Evolutionary conservation across 2,113 vertebrate genomes (phyloP).

Genomic region (Protobothrops mucrosquamatus): DNA sequence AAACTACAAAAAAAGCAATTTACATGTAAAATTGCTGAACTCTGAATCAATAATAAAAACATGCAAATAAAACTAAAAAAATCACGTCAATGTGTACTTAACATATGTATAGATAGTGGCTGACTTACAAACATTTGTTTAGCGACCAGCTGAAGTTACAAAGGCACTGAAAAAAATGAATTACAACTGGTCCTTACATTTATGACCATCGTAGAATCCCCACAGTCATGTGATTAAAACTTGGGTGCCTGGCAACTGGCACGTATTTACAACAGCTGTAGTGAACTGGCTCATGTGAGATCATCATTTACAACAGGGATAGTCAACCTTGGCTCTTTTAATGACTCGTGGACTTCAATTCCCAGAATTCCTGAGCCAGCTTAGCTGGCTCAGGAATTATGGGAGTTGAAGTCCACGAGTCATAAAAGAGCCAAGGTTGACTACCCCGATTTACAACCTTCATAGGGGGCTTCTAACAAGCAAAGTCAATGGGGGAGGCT

Average conservation of each 20-base stretch:
- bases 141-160: background rate
- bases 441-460: background rate
- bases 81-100: slow-evolving; percentile 17
- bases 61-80: background rate
- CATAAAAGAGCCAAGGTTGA: no score
- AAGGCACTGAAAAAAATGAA: background rate
- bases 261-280: background rate
- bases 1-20: background rate
- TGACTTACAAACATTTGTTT: background rate
- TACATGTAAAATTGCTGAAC: background rate
- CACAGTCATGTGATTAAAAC: background rate
- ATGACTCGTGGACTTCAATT: no score
- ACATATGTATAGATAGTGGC: background rate
- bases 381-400: no score
- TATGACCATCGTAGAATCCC: background rate
- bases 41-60: background rate
- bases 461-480: background rate
- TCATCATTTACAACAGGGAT: background rate
- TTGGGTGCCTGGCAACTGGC: background rate
- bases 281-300: background rate
- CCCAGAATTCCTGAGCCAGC: no score
- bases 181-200: background rate
- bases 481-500: background rate
- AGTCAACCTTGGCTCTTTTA: no score
- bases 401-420: no score